Evolutionary conservation across 2,113 vertebrate genomes (phyloP).

Genomic region (Carassius gibelio): DNA sequence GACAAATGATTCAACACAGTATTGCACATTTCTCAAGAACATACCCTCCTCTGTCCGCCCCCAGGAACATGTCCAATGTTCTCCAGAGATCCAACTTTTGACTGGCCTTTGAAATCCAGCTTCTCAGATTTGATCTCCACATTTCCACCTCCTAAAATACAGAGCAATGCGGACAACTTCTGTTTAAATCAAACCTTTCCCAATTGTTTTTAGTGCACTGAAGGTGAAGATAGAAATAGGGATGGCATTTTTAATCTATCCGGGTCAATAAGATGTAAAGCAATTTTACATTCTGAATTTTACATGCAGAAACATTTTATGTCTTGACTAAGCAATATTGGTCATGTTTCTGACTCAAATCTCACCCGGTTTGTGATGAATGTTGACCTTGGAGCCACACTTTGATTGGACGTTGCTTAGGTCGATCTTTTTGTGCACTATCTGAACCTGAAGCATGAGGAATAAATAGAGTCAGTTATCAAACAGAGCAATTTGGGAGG

Average conservation of each 20-base stretch:
- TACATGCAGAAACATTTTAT: background rate
- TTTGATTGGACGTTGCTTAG: constrained; percentile 87
- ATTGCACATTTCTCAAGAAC: background rate
- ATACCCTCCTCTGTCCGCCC: constrained; percentile 88
- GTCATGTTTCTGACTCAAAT: background rate
- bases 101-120: constrained; percentile 88
- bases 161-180: background rate
- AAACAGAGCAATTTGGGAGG: background rate
- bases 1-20: background rate
- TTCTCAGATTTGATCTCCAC: constrained; percentile 94
- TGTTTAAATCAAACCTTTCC: background rate
- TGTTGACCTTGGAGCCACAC: constrained; percentile 86
- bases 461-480: accelerated
- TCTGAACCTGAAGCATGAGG: constrained; percentile 77
- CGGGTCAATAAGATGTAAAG: background rate
- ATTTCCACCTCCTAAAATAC: constrained; percentile 83
- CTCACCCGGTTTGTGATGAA: constrained; percentile 90
- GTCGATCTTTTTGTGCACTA: constrained; percentile 87
- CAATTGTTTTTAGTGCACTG: background rate
- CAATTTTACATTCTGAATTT: background rate
- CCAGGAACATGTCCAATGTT: constrained; percentile 87
- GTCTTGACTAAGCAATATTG: background rate
- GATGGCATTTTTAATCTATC: background rate
- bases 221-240: background rate
- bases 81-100: constrained; percentile 91